Percentiles rank a stretch among this genome's conserved stretches.
Evolutionary conservation across 2,113 vertebrate species (phyloP).

Genomic region (Prietella phreatophila): DNA sequence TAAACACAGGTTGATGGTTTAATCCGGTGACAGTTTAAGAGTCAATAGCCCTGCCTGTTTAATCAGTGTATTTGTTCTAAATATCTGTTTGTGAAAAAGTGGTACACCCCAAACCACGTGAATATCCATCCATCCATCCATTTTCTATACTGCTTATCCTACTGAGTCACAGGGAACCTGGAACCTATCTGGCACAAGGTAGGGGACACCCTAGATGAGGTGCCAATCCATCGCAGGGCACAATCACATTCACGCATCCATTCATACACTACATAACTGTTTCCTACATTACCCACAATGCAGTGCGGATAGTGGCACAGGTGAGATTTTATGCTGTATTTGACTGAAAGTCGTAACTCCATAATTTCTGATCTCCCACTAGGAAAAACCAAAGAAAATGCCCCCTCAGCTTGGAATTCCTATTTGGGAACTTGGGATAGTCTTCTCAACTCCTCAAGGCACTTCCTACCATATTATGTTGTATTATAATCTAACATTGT

Average conservation of each 20-base stretch:
- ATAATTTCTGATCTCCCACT: background rate
- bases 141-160: no score
- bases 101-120: background rate
- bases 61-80: background rate
- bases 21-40: background rate
- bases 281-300: background rate
- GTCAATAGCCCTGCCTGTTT: slow-evolving; percentile 1
- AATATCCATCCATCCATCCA: background rate
- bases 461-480: no score
- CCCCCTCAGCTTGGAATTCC: no score
- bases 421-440: background rate
- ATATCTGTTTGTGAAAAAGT: background rate
- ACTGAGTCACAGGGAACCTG: no score
- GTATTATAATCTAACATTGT: no score
- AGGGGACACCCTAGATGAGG: no score
- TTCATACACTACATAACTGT: no score
- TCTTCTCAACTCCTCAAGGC: no score
- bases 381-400: background rate
- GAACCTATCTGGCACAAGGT: no score
- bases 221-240: no score
- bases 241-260: no score
- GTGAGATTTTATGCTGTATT: background rate
- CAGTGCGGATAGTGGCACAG: background rate
- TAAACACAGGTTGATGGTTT: background rate
- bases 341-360: background rate